A percentile compares a stretch with the other conserved stretches of the same genome.
These are phyloP conservation scores for Megalopta genalis DNA, from an alignment of 1,140 invertebrate genomes.

Conservation along the genomic window DNA sequence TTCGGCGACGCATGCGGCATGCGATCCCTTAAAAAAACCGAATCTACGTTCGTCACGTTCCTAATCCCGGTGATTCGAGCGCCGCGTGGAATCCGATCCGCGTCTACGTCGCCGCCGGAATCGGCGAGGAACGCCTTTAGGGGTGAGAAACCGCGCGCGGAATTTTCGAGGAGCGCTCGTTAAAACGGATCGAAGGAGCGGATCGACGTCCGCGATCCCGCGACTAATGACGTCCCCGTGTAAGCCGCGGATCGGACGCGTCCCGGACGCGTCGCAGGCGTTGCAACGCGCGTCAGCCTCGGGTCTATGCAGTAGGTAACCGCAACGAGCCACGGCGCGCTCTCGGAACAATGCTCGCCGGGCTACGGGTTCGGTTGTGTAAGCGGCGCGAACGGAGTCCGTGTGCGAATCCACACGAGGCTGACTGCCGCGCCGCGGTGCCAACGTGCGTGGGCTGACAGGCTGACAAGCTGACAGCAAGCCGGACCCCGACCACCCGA, in stretches of 20 bases:
- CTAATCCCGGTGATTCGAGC: conserved; percentile 1
- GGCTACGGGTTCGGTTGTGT: conserved; percentile 30
- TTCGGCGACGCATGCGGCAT: neutral
- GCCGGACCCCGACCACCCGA: conserved; percentile 75
- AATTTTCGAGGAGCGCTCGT: conserved; percentile 45
- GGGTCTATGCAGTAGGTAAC: conserved; percentile 24
- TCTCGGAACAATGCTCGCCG: conserved; percentile 47
- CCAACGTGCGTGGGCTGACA: conserved; percentile 79
- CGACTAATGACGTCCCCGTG: conserved; percentile 59
- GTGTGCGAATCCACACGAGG: conserved; percentile 63
- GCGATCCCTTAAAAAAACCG: neutral
- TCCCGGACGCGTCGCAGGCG: neutral
- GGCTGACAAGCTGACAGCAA: conserved; percentile 77
- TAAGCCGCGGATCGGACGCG: conserved; percentile 43
- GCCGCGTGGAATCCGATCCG: neutral
- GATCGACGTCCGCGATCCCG: conserved; percentile 49
- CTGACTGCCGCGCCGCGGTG: conserved; percentile 59
- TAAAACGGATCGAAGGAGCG: conserved; percentile 45
- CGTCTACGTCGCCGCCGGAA: neutral
- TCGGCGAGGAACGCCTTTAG: conserved; percentile 12
- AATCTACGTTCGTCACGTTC: neutral
- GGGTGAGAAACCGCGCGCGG: conserved; percentile 30
- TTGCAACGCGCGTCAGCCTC: neutral
- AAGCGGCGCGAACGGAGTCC: conserved; percentile 53
- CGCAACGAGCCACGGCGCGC: conserved; percentile 6